Conservation (phyloP, 2,797 vertebrate species). For the Alectoris magna region DNA sequence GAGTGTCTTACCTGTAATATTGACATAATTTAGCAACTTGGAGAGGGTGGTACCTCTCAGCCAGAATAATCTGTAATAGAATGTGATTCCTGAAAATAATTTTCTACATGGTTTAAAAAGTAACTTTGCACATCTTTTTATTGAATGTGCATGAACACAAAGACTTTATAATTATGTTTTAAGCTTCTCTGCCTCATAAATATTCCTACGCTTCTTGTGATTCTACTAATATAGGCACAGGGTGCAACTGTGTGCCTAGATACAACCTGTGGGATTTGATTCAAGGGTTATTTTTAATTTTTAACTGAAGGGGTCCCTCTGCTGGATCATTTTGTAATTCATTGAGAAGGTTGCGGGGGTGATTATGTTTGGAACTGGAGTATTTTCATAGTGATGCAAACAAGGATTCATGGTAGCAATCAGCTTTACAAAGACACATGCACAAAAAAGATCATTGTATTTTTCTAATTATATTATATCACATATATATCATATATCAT, state of each 20-base stretch:
- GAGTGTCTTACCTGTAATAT: background rate
- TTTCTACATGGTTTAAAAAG: background rate
- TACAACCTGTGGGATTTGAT: background rate
- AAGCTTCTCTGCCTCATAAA: background rate
- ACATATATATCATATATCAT: too few species aligned
- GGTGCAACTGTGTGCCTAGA: background rate
- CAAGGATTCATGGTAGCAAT: background rate
- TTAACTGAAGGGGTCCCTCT: constrained; percentile 73
- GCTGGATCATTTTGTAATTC: constrained; percentile 51
- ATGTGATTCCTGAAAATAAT: background rate
- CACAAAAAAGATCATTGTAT: background rate
- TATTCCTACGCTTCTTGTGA: background rate
- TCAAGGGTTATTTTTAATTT: background rate
- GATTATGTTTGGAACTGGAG: rapidly evolving
- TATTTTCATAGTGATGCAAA: background rate
- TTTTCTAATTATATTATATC: too few species aligned
- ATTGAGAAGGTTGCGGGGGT: background rate
- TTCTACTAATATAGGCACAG: background rate
- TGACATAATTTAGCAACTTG: background rate
- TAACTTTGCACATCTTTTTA: background rate
- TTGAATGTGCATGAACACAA: background rate
- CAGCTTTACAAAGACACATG: rapidly evolving
- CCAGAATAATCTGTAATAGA: background rate
- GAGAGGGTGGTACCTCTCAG: background rate
- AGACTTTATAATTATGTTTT: background rate